A percentile compares a stretch with the other conserved stretches of the same genome.
Conservation (phyloP, 1,140 invertebrate genomes). For the Caerostris darwini region DNA sequence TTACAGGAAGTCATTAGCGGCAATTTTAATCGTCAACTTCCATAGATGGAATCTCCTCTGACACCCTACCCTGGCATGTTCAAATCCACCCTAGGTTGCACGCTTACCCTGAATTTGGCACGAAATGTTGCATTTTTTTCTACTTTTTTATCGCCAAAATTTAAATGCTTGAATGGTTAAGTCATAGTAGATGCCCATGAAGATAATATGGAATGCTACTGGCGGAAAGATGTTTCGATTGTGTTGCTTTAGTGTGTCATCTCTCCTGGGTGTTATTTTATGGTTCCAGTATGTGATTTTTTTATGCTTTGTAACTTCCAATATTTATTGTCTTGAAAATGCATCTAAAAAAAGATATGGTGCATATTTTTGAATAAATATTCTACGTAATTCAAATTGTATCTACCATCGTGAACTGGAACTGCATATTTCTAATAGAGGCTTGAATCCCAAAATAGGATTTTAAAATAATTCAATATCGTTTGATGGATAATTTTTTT, state of each 20-base stretch:
- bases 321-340: not conserved
- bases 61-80: not conserved
- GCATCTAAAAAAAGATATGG: not conserved
- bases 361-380: not conserved
- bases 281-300: not conserved
- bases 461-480: no score
- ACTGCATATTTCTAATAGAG: no score
- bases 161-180: not conserved
- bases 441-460: no score
- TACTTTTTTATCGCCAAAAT: not conserved
- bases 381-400: not conserved
- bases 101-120: not conserved
- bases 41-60: not conserved
- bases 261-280: not conserved
- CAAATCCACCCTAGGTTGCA: not conserved
- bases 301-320: not conserved
- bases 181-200: not conserved
- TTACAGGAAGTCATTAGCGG: not conserved
- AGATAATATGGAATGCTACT: no score
- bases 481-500: no score
- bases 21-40: not conserved
- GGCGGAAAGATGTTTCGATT: not conserved
- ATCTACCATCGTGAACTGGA: no score
- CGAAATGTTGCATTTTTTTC: not conserved
- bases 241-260: conserved; percentile 18